These are phyloP conservation scores for Pheosia gnoma DNA, from an alignment of 2,888 invertebrate genomes.

Conservation along the genomic window DNA sequence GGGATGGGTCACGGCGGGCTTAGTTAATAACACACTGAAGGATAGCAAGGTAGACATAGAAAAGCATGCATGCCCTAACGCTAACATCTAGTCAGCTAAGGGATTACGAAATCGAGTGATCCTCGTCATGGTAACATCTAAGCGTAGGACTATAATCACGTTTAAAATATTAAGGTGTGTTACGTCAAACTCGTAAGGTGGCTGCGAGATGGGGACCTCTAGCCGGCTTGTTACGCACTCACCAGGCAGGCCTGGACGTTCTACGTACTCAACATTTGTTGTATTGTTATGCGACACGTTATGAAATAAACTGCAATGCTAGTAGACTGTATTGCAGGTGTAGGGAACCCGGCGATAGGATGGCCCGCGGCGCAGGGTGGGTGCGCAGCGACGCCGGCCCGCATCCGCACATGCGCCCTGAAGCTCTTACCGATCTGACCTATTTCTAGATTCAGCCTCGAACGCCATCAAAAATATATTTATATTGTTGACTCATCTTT, in stretches of 20 bases:
- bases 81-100: slow-evolving; percentile 72
- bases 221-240: slow-evolving; percentile 50
- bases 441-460: slow-evolving; percentile 52
- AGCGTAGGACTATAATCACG: slow-evolving; percentile 63
- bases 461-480: slow-evolving; percentile 23
- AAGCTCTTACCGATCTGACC: slow-evolving; percentile 47
- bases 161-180: slow-evolving; percentile 44
- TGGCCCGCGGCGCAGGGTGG: slow-evolving; percentile 35
- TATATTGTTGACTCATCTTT: slow-evolving; percentile 15
- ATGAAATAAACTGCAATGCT: slow-evolving; percentile 49
- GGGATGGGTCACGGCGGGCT: slow-evolving; percentile 62
- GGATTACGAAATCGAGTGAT: slow-evolving; percentile 54
- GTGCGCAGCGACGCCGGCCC: slow-evolving; percentile 38
- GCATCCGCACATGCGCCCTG: slow-evolving; percentile 53
- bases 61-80: slow-evolving; percentile 78
- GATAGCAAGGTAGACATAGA: slow-evolving; percentile 66
- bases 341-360: slow-evolving; percentile 32
- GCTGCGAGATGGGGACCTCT: slow-evolving; percentile 38
- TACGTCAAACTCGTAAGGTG: slow-evolving; percentile 44
- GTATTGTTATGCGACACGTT: slow-evolving; percentile 45
- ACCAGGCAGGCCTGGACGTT: slow-evolving; percentile 56
- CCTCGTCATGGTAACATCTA: slow-evolving; percentile 63
- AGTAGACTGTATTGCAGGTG: slow-evolving; percentile 53
- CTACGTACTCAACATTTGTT: slow-evolving; percentile 54
- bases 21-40: slow-evolving; percentile 63